A percentile compares a stretch with the other conserved stretches of the same genome.
Conservation (phyloP, 1,140 invertebrate genomes). For the Pseudoatta argentina region DNA sequence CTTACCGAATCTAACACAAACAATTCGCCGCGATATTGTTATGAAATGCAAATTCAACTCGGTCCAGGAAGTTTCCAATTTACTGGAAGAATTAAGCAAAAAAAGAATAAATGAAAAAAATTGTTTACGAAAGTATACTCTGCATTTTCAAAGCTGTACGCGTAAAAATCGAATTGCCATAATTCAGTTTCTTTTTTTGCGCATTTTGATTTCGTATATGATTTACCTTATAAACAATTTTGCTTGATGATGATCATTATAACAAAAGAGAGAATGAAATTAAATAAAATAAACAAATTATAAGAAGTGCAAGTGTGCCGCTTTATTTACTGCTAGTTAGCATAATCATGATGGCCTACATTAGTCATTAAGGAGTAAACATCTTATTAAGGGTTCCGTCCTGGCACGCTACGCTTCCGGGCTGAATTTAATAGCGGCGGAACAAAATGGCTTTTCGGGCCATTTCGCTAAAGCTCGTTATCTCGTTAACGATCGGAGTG, state of each 20-base stretch:
- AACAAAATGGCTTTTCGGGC: conserved; percentile 61
- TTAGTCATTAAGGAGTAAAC: conserved; percentile 62
- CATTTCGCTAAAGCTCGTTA: conserved; percentile 68
- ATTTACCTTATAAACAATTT: not conserved
- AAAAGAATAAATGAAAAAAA: not conserved
- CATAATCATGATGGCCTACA: conserved; percentile 52
- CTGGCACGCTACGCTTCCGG: conserved; percentile 33
- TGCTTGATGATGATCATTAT: not conserved
- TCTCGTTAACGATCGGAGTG: conserved; percentile 69
- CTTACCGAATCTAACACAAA: conserved; percentile 8
- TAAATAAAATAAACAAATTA: conserved; percentile 4
- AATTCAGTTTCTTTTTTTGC: not conserved
- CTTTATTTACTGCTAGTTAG: conserved; percentile 24
- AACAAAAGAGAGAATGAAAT: not conserved
- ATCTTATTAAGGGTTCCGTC: conserved; percentile 62
- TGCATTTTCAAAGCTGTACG: not conserved
- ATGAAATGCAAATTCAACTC: not conserved
- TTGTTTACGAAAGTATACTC: not conserved
- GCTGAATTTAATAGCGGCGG: conserved; percentile 62
- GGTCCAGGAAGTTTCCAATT: not conserved
- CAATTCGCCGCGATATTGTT: not conserved
- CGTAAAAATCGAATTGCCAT: not conserved
- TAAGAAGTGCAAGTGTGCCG: not conserved
- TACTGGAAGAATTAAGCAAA: not conserved
- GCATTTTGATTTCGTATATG: too few species aligned